Evolutionary conservation across 2,888 invertebrate genomes (phyloP).

Genomic region (Eucera pruinosa): DNA sequence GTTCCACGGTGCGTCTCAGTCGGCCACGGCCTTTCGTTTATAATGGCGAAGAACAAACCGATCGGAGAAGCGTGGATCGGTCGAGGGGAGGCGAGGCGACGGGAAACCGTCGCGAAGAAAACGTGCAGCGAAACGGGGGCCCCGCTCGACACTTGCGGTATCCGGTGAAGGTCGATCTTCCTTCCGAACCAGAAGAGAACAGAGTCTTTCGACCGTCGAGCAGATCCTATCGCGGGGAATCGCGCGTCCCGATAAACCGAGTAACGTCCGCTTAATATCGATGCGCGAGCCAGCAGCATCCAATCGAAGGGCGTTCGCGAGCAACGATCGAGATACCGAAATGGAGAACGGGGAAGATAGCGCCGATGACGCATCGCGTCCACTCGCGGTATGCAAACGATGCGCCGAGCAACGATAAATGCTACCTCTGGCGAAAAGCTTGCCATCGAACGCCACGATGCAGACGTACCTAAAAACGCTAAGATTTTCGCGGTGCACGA

Average conservation of each 20-base stretch:
- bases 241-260: slow-evolving; percentile 30
- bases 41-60: slow-evolving; percentile 53
- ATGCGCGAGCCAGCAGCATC: slow-evolving; percentile 26
- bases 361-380: no score
- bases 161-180: slow-evolving; percentile 60
- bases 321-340: background rate
- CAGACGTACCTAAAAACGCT: no score
- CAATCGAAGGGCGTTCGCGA: no score
- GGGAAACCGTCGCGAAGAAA: slow-evolving; percentile 65
- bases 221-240: no score
- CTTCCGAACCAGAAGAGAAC: slow-evolving; percentile 54
- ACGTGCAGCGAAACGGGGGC: slow-evolving; percentile 50
- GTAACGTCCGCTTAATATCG: slow-evolving; percentile 48
- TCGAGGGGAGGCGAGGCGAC: slow-evolving; percentile 22
- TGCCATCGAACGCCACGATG: no score
- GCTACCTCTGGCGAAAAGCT: no score
- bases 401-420: no score
- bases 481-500: no score
- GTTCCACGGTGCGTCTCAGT: slow-evolving; percentile 58
- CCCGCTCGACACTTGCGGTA: slow-evolving; percentile 48
- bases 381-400: no score
- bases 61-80: slow-evolving; percentile 34
- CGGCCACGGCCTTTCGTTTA: slow-evolving; percentile 61
- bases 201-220: slow-evolving; percentile 9
- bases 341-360: no score